Percentiles rank a stretch among this genome's conserved stretches.
phyloP scores from a whole-genome alignment of 2,113 vertebrate genomes.

The Ptilonorhynchus violaceus region DNA sequence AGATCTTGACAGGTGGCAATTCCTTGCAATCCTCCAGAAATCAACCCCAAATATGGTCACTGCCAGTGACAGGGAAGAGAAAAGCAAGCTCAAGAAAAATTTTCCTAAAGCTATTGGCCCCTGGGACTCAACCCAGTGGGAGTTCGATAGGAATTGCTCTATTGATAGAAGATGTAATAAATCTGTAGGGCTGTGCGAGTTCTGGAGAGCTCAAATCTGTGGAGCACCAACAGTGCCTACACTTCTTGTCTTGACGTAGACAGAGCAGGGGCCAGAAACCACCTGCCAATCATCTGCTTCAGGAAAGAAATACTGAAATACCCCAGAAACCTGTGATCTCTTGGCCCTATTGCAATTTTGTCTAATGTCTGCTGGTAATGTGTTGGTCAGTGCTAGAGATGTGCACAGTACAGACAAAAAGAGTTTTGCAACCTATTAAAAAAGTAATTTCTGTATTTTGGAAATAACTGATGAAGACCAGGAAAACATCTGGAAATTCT shows the following conservation, averaged over 20 bases:
- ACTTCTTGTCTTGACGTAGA: not conserved
- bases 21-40: not conserved
- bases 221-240: not conserved
- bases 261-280: not conserved
- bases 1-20: not conserved
- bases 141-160: not conserved
- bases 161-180: not conserved
- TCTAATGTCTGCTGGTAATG: not conserved
- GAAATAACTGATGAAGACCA: not conserved
- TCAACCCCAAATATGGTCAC: not conserved
- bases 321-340: not conserved
- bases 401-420: not conserved
- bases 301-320: not conserved
- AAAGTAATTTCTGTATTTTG: not conserved
- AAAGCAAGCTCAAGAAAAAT: not conserved
- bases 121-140: not conserved
- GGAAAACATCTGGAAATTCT: conserved; percentile 46
- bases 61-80: not conserved
- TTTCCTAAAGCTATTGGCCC: not conserved
- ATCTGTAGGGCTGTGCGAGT: not conserved
- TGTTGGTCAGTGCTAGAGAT: not conserved
- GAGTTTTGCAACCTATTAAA: not conserved
- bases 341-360: not conserved
- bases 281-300: not conserved
- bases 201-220: not conserved